Base-by-base conservation (phyloP, 1,140 invertebrate genomes). In the Bursaphelenchus mucronatus region DNA sequence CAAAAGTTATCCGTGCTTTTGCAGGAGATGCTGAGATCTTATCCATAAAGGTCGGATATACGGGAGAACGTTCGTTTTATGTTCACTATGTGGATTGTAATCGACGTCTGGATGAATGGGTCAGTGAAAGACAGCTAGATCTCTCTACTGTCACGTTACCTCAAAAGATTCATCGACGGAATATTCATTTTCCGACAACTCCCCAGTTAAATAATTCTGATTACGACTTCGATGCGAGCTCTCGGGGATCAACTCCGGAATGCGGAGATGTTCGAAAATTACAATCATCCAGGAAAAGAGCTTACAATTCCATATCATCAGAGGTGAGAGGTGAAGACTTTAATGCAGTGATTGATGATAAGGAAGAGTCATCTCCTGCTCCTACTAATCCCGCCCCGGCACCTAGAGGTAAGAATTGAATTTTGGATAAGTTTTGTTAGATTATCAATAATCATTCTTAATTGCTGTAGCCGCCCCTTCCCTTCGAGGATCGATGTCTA, bases 81-180 rank as follows among this genome's bases (percentile, higher is more conserved):
- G 73, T 74, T 3, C 71, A 74, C 40, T 74, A 76, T 44, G 43
- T 74, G 19, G 74, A 73, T 45, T 74, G 74, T 51, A 74, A 74
- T 43, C 74, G 71, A 0, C 63, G 71, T 11, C 51, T 74, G 30
- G 71, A 74, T 39, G 74, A 74, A 30, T 74, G 71, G 71, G 64
- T 76, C 43, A 65, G 15, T 1, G 71, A 76, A 43, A 55, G 62
- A 15, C 44, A 43, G 17, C 41, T 74, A 10, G 71, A 74, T 41
- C 21, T 59, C 40, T 44, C 40, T 11, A 59, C 57, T 11, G 47
- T 44, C 30, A 13, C 40, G 11, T n/a, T 59, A 43, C 57, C 57
- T 30, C 13, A 30, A 39, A 59, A 59, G 40, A 59, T 59, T 11
- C 41, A 59, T 30, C 30, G 30, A 7, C 13, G 40, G 41, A 59